phyloP scores from a whole-genome alignment of 2,888 invertebrate genomes.

The Germaria angustata region DNA sequence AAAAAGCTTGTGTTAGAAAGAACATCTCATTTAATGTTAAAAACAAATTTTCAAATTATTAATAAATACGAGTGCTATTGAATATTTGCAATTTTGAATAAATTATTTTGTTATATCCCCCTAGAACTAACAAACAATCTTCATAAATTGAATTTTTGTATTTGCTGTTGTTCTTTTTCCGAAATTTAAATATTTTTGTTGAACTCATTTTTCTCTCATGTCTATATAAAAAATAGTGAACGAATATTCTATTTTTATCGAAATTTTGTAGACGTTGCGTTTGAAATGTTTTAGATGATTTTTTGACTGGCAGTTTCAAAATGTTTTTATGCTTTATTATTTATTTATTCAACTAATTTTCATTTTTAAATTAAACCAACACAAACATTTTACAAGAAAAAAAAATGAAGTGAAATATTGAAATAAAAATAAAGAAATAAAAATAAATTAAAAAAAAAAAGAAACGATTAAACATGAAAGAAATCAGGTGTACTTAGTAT shows the following conservation, averaged over 20 bases:
- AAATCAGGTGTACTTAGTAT: slow-evolving; percentile 54
- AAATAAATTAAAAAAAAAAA: neutral
- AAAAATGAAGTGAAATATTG: slow-evolving; percentile 15
- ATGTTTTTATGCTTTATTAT: slow-evolving; percentile 41
- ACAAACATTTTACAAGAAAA: neutral
- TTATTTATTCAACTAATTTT: slow-evolving; percentile 56
- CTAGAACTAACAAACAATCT: slow-evolving; percentile 11
- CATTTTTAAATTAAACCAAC: slow-evolving; percentile 34
- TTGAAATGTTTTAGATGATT: slow-evolving; percentile 26
- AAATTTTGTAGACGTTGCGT: slow-evolving; percentile 39
- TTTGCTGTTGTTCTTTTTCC: slow-evolving; percentile 6
- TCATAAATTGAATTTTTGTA: slow-evolving; percentile 10
- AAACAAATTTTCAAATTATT: too few relatives aligned
- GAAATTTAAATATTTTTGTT: slow-evolving; percentile 45
- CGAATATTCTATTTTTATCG: slow-evolving; percentile 74
- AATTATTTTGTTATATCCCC: neutral
- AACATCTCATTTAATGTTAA: too few relatives aligned
- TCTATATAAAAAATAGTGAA: slow-evolving; percentile 74
- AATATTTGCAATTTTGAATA: slow-evolving; percentile 9
- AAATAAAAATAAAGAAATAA: slow-evolving; percentile 7
- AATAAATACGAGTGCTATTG: too few relatives aligned
- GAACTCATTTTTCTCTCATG: slow-evolving; percentile 22
- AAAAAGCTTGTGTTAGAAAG: too few relatives aligned
- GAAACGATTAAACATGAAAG: slow-evolving; percentile 21
- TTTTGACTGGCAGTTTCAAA: slow-evolving; percentile 22